phyloP scores from a whole-genome alignment of 53 echinoderm and acorn worm genomes.

The Antedon mediterranea region DNA sequence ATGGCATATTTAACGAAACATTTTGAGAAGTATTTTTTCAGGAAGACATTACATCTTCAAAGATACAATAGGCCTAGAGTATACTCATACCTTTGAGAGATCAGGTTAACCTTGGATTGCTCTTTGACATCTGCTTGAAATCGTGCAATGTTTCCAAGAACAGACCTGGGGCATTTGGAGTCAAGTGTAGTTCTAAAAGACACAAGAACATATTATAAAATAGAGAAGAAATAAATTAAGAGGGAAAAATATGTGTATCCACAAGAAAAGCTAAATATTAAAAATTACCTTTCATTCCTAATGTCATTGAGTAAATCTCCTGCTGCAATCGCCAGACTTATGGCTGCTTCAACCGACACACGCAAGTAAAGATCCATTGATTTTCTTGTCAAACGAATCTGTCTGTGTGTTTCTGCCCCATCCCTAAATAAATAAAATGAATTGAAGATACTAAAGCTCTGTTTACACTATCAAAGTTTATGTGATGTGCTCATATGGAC shows the following conservation, averaged over 20 bases:
- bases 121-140: neutral
- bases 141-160: neutral
- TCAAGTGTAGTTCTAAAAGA: neutral
- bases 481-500: too few species aligned
- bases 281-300: neutral
- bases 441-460: too few species aligned
- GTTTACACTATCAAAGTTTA: too few species aligned
- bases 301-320: neutral
- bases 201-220: neutral
- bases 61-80: too few species aligned
- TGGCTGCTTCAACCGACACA: neutral
- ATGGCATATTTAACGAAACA: too few species aligned
- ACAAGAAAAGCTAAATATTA: too few species aligned
- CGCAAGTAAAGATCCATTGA: neutral
- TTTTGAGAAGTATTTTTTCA: too few species aligned
- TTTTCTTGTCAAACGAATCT: neutral
- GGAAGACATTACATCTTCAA: too few species aligned
- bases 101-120: neutral
- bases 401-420: neutral
- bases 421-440: neutral
- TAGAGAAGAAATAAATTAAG: too few species aligned
- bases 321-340: neutral
- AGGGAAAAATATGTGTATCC: too few species aligned
- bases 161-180: neutral
- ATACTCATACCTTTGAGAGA: neutral